Base-by-base conservation (phyloP, 2,113 vertebrate genomes). In the Stictonetta naevosa region DNA sequence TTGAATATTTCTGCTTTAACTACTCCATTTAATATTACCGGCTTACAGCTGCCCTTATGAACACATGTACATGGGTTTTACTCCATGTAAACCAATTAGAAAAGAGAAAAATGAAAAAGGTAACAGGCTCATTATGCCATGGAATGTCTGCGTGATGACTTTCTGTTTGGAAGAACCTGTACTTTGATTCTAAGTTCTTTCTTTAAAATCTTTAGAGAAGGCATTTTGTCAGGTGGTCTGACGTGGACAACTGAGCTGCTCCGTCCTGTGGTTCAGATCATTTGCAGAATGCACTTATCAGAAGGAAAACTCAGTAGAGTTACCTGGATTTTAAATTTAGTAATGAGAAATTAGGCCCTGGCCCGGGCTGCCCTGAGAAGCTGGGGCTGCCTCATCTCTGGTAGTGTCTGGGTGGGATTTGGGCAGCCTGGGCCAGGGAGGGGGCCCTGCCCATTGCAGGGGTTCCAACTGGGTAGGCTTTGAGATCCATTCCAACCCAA, bases 21-120 rank as follows among this genome's bases (percentile, higher is more conserved):
- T 64, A 55, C 26, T 69, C 55, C 31, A 36, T 7, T 66, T 31
- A 25, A 53, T 8, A 2, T 6, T 72, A 29, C 21, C 77, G 26
- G 5, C 23, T 87, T 34, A 25, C 26, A 23, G 15, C 12, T n/a
- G 3, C 3, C 20, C 38, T 33, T 20, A 12, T 1, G 15, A 72
- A 40, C 58, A 17, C 3, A 19, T 36, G 16, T 8, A 56, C 40
- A 68, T 6, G 6, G 4, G 3, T 14, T 75, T 83, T 75, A 13
- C 1, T 38, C 14, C 6, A 6, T 2, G 7, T 3, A 75, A 93
- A 58, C 1, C 6, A 17, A 11, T 17, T 48, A 38, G 1, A 13
- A 10, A 59, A 44, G 7, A 14, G 76, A 2, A 56, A 3, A 15
- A 66, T 46, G 17, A 5, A 17, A 15, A 8, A 59, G 34, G 5